Conservation (phyloP, 2,113 vertebrate genomes). For the Xiphias gladius region DNA sequence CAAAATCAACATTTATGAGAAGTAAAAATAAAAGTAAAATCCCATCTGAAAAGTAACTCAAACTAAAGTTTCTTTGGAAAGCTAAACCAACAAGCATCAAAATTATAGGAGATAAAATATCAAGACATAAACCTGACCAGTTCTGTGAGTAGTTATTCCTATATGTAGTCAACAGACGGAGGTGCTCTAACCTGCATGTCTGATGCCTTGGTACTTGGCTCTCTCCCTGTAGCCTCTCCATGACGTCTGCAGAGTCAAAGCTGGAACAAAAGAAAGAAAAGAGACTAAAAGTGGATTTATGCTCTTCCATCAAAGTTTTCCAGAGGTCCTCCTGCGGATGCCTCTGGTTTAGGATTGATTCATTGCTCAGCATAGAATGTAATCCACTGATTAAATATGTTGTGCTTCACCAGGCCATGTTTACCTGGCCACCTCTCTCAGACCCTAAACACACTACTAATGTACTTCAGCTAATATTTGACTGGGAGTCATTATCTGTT, state of each 20-base stretch:
- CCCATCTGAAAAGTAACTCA: not conserved
- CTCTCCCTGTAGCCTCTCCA: slow-evolving; percentile 94
- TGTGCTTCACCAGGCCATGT: not conserved
- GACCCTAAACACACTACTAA: not conserved
- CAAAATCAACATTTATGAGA: not conserved
- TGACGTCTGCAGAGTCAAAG: slow-evolving; percentile 90
- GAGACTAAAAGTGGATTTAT: not conserved
- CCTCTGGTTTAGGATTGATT: not conserved
- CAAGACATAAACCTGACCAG: not conserved
- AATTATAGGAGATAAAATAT: not conserved
- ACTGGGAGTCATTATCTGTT: not conserved
- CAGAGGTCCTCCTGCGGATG: not conserved
- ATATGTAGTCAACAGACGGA: not conserved
- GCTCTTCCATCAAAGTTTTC: not conserved
- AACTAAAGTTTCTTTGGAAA: not conserved
- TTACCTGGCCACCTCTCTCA: not conserved
- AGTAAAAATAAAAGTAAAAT: not conserved
- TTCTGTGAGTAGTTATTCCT: not conserved
- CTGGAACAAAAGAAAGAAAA: slow-evolving; percentile 76
- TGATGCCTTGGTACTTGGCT: slow-evolving; percentile 93
- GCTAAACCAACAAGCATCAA: not conserved
- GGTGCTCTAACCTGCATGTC: slow-evolving; percentile 87
- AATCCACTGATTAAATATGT: not conserved
- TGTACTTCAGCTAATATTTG: not conserved
- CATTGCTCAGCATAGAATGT: not conserved